Conservation (phyloP, 1,140 invertebrate species). For the Caenorhabditis brenneri region DNA sequence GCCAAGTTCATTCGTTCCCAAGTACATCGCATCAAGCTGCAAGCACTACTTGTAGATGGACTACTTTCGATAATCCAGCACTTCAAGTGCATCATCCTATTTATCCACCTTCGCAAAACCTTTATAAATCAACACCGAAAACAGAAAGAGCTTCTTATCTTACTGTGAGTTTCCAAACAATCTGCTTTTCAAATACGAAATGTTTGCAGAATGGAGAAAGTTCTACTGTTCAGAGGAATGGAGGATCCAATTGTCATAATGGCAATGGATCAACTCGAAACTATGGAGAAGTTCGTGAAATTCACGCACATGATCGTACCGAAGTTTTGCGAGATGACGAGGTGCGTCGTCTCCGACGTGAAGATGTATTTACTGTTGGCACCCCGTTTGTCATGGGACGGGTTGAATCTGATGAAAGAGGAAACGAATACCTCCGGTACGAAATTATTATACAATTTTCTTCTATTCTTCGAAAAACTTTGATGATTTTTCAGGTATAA, state of each 20-base stretch:
- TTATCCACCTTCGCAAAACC: constrained; percentile 42
- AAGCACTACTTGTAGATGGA: constrained; percentile 7
- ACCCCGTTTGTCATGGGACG: constrained; percentile 47
- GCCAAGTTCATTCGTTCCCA: constrained; percentile 35
- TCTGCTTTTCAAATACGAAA: background rate
- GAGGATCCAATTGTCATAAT: background rate
- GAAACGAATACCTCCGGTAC: constrained; percentile 48
- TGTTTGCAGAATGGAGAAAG: constrained; percentile 22
- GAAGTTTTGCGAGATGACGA: constrained; percentile 33
- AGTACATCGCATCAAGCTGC: constrained; percentile 2
- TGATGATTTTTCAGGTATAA: background rate
- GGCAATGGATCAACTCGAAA: background rate
- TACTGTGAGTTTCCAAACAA: background rate
- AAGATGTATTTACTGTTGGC: constrained; percentile 50
- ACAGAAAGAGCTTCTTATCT: constrained; percentile 32
- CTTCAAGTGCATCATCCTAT: constrained; percentile 51
- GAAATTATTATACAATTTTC: background rate
- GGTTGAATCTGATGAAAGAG: constrained; percentile 41
- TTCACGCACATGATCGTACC: constrained; percentile 14
- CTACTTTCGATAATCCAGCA: constrained; percentile 29
- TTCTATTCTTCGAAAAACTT: background rate
- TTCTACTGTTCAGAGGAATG: background rate
- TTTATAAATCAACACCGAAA: constrained; percentile 31
- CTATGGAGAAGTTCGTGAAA: constrained; percentile 32
- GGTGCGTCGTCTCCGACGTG: constrained; percentile 5